Evolutionary conservation across 2,113 vertebrate species (phyloP).

Genomic region (Phalacrocorax aristotelis): DNA sequence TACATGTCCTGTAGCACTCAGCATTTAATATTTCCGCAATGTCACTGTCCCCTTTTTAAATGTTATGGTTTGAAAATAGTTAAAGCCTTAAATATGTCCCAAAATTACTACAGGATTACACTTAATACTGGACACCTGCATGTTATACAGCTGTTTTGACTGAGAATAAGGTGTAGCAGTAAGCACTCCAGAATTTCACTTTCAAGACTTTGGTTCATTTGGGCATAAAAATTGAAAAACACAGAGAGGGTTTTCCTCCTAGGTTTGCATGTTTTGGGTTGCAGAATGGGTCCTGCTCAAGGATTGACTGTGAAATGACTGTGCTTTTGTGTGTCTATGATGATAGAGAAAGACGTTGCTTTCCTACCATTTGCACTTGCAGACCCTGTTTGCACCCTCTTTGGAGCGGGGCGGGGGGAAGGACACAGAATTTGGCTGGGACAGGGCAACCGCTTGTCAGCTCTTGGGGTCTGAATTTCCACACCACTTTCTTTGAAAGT

Average conservation of each 20-base stretch:
- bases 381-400: accelerated
- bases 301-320: neutral
- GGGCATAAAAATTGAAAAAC: neutral
- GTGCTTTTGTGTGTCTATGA: accelerated
- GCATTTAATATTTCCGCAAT: neutral
- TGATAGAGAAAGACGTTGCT: neutral
- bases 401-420: neutral
- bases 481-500: neutral
- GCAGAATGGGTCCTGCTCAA: neutral
- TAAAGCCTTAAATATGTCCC: neutral
- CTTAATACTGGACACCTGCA: neutral
- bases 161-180: neutral
- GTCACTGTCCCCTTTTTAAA: neutral
- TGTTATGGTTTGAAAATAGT: neutral
- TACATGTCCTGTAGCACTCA: neutral
- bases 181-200: neutral
- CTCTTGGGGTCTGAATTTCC: neutral
- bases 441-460: too few relatives aligned
- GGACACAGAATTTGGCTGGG: neutral
- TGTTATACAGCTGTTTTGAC: neutral
- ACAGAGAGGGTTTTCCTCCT: neutral
- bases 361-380: neutral
- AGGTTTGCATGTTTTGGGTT: neutral
- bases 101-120: neutral
- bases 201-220: neutral